Evolutionary conservation across 2,113 vertebrate genomes (phyloP).

Genomic region (Apteryx owenii): DNA sequence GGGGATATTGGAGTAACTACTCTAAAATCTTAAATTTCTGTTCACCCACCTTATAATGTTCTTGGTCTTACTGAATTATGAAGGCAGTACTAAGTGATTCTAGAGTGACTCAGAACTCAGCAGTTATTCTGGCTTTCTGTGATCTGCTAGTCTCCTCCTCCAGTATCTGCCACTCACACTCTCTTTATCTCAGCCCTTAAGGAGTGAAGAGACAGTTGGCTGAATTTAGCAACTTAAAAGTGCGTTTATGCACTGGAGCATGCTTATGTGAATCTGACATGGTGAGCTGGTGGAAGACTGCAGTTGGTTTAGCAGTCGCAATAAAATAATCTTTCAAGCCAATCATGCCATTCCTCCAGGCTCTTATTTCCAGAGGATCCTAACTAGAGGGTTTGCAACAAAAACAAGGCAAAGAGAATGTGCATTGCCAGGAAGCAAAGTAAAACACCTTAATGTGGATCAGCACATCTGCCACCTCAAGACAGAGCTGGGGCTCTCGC

Average conservation of each 20-base stretch:
- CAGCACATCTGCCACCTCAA: neutral
- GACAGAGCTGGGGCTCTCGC: neutral
- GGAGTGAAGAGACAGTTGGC: neutral
- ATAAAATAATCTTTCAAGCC: slow-evolving; percentile 46
- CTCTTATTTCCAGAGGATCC: neutral
- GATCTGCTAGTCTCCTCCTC: neutral
- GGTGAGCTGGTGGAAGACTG: slow-evolving; percentile 22
- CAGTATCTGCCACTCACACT: neutral
- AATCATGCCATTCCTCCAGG: neutral
- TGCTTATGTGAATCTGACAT: slow-evolving; percentile 23
- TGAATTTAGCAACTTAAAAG: slow-evolving; percentile 2
- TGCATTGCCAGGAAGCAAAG: neutral
- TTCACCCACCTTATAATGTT: neutral
- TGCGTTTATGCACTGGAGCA: slow-evolving; percentile 11
- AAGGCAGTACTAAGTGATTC: neutral
- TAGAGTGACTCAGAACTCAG: neutral
- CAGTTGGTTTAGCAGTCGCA: slow-evolving; percentile 34
- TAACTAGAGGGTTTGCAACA: neutral
- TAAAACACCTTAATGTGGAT: neutral
- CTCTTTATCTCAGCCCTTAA: slow-evolving; percentile 15
- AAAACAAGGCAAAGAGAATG: neutral
- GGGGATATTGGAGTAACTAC: neutral
- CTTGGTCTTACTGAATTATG: neutral
- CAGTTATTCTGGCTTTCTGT: neutral
- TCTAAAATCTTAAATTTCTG: neutral